phyloP scores from a whole-genome alignment of 2,113 vertebrate genomes.

The Clinocottus analis region DNA sequence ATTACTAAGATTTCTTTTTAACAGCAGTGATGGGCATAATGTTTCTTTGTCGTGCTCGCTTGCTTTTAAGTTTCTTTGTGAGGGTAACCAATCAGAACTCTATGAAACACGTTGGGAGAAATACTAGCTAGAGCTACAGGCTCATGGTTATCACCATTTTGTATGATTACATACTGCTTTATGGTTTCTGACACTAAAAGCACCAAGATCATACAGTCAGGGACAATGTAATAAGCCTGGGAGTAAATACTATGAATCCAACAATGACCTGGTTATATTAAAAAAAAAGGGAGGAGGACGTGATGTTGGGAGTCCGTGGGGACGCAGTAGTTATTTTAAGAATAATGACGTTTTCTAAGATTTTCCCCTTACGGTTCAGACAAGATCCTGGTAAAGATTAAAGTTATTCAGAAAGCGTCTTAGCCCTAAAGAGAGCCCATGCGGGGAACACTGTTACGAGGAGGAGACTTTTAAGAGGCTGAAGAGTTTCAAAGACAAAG shows the following conservation, averaged over 20 bases:
- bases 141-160: background rate
- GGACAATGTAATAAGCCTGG: background rate
- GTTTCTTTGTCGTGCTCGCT: background rate
- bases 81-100: background rate
- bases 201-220: background rate
- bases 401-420: background rate
- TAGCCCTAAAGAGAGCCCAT: background rate
- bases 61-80: background rate
- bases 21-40: background rate
- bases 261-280: background rate
- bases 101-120: background rate
- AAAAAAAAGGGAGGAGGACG: background rate
- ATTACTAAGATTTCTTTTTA: background rate
- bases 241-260: background rate
- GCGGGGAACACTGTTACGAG: background rate
- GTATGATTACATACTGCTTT: background rate
- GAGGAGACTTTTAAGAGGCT: background rate
- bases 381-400: background rate
- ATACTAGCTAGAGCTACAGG: background rate
- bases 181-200: constrained; percentile 1
- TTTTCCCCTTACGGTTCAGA: background rate
- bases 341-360: background rate
- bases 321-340: background rate
- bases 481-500: background rate
- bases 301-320: too few species aligned